Conservation (phyloP, 1,140 invertebrate genomes). For the Lepidostoma basale region DNA sequence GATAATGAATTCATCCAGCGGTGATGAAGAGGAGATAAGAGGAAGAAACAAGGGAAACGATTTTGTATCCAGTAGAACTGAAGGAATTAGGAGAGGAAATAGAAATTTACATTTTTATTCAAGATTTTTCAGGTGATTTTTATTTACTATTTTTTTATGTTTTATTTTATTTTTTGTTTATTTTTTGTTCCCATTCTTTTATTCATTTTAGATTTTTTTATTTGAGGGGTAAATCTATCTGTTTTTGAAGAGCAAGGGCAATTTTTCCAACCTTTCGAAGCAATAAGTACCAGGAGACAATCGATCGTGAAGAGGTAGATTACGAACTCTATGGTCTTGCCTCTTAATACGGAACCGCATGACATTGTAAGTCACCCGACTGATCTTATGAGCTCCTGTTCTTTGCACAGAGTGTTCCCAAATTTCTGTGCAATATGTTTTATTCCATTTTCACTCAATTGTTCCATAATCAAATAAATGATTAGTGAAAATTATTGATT, state of each 20-base stretch:
- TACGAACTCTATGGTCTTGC: neutral
- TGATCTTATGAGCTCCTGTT: constrained; percentile 15
- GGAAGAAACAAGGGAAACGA: neutral
- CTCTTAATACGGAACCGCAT: neutral
- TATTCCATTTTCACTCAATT: too few species aligned
- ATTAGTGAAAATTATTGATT: too few species aligned
- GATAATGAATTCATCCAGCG: constrained; percentile 23
- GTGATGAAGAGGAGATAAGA: constrained; percentile 14
- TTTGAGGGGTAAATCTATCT: too few species aligned
- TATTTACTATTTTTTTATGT: neutral
- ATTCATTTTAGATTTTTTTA: neutral
- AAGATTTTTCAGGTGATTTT: constrained; percentile 22
- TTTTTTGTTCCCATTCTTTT: neutral
- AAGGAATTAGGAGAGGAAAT: neutral
- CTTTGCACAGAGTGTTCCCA: constrained; percentile 5
- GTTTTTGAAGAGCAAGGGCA: neutral
- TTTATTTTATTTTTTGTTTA: neutral
- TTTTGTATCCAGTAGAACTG: neutral
- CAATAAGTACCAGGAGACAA: constrained; percentile 9
- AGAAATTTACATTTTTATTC: neutral
- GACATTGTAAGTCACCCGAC: constrained; percentile 8
- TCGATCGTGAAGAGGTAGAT: constrained; percentile 13
- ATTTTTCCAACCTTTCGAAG: neutral
- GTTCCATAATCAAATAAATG: too few species aligned
- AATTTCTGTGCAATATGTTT: too few species aligned